phyloP scores from a whole-genome alignment of 2,797 vertebrate genomes.

The Cyprinella venusta region DNA sequence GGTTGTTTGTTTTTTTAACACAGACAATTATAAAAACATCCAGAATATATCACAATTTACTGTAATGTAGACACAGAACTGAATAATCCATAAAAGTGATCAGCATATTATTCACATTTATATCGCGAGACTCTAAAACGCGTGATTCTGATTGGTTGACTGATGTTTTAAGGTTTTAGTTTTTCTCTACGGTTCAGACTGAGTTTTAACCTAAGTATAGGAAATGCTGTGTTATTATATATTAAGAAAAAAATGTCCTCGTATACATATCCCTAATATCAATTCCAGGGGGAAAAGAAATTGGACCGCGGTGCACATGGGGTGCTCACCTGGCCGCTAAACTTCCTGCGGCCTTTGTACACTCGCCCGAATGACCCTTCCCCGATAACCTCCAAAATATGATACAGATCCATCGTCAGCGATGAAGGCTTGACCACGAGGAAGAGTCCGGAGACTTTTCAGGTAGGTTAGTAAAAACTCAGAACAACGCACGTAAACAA shows the following conservation, averaged over 20 bases:
- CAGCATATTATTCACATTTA: background rate
- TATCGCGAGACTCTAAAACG: background rate
- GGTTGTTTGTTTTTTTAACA: too few species aligned
- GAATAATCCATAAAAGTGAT: background rate
- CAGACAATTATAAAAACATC: background rate
- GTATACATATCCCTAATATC: background rate
- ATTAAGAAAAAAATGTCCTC: background rate
- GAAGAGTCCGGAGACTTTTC: background rate
- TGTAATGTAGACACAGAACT: background rate
- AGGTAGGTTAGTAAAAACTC: background rate
- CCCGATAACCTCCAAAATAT: slow-evolving; percentile 89
- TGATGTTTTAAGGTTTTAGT: background rate
- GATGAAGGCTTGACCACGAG: background rate
- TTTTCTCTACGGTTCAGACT: background rate
- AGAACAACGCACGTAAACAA: background rate
- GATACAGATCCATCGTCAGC: slow-evolving; percentile 86
- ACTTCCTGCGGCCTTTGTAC: slow-evolving; percentile 88
- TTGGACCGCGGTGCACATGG: background rate
- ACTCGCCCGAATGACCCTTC: slow-evolving; percentile 95
- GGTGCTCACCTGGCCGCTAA: slow-evolving; percentile 85
- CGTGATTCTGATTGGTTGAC: background rate
- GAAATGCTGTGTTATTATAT: background rate
- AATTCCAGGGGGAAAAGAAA: background rate
- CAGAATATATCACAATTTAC: background rate
- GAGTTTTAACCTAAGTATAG: background rate